phyloP scores from a whole-genome alignment of 2,113 vertebrate genomes.

The Nothocercus julius region DNA sequence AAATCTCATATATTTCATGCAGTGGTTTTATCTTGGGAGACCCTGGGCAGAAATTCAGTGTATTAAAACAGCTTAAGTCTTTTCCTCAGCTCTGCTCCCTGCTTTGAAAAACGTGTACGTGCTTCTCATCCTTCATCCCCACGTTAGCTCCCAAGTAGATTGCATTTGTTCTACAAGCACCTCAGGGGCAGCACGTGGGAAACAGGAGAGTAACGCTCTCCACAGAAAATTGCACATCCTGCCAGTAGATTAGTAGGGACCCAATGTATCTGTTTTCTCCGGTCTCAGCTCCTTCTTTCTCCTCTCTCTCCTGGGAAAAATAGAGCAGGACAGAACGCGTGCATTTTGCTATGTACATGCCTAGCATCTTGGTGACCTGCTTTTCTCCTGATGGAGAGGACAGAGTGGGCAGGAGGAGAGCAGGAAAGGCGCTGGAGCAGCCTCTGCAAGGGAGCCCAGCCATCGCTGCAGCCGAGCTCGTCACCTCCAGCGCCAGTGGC shows the following conservation, averaged over 20 bases:
- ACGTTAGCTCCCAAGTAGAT: neutral
- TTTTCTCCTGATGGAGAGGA: accelerated
- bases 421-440: neutral
- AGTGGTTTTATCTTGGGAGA: neutral
- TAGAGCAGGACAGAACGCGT: neutral
- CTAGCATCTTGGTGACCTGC: neutral
- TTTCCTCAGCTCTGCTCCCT: neutral
- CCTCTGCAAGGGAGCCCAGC: neutral
- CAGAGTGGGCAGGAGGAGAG: neutral
- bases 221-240: neutral
- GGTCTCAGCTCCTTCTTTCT: neutral
- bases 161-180: neutral
- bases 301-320: neutral
- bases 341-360: neutral
- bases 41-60: neutral
- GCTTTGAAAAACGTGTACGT: neutral
- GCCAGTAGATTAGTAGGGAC: accelerated
- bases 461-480: neutral
- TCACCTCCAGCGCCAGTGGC: neutral
- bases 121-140: neutral
- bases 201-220: accelerated
- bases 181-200: accelerated
- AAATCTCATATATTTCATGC: accelerated
- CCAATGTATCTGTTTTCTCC: neutral
- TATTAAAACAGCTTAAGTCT: neutral